phyloP scores from a whole-genome alignment of 2,797 vertebrate genomes.

The Natrix natrix region DNA sequence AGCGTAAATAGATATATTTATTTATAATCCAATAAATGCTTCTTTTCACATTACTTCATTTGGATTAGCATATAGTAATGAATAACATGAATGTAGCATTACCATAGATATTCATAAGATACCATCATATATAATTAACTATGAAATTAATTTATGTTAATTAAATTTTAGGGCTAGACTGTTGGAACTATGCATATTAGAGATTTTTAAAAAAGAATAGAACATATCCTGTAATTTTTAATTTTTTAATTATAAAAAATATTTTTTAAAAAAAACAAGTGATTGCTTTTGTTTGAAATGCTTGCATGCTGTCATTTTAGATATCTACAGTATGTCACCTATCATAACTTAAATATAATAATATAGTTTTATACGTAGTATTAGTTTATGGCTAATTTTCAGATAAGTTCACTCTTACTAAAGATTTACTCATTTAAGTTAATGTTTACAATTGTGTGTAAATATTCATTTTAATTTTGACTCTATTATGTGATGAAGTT shows the following conservation, averaged over 20 bases:
- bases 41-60: not conserved
- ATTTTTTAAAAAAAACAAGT: not conserved
- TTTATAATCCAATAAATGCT: not conserved
- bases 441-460: not conserved
- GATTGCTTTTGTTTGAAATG: not conserved
- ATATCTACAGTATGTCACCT: too few relatives aligned
- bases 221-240: not conserved
- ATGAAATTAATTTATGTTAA: not conserved
- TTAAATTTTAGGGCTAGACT: not conserved
- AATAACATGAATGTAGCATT: slow-evolving; percentile 2
- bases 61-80: slow-evolving; percentile 9
- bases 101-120: not conserved
- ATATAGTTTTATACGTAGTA: not conserved
- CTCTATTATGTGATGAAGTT: slow-evolving; percentile 54
- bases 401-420: not conserved
- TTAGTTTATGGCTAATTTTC: not conserved
- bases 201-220: not conserved
- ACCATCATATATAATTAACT: not conserved
- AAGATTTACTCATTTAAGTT: not conserved
- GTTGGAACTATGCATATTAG: not conserved
- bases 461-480: slow-evolving; percentile 24
- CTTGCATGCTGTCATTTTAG: not conserved
- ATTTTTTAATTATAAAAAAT: not conserved
- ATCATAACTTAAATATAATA: not conserved
- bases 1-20: not conserved